phyloP scores from a whole-genome alignment of 2,888 invertebrate genomes.

The Dichetophora obliterata region DNA sequence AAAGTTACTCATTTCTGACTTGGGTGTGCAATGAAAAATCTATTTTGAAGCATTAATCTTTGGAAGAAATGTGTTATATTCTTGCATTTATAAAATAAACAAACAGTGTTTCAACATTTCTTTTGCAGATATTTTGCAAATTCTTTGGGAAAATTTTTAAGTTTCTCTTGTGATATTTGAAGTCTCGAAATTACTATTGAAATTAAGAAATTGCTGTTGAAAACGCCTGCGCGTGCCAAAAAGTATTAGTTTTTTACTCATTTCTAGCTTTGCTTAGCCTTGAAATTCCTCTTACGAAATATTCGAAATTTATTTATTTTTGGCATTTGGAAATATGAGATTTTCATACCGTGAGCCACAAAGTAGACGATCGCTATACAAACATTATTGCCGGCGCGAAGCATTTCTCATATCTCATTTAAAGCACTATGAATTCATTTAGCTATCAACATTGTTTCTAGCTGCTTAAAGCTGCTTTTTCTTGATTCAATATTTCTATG shows the following conservation, averaged over 20 bases:
- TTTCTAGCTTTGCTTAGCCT: conserved; percentile 47
- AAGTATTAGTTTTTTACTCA: background rate
- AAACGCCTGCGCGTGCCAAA: background rate
- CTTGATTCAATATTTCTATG: background rate
- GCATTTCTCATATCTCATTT: background rate
- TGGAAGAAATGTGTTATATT: conserved; percentile 23
- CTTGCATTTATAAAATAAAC: conserved; percentile 1
- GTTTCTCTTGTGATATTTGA: background rate
- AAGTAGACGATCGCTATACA: background rate
- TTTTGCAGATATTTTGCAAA: background rate
- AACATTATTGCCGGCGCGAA: background rate
- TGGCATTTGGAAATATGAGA: conserved; percentile 66
- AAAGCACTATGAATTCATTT: background rate
- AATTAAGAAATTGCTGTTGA: background rate
- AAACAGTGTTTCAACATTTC: background rate
- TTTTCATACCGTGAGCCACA: conserved; percentile 29
- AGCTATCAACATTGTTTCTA: background rate
- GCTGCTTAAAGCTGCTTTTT: background rate
- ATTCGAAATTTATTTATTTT: conserved; percentile 48
- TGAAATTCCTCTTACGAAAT: conserved; percentile 46
- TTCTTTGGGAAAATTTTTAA: background rate
- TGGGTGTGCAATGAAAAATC: conserved; percentile 23
- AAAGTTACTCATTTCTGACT: background rate
- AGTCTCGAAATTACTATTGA: background rate
- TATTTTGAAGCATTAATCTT: conserved; percentile 32